Evolutionary conservation across 2,888 invertebrate genomes (phyloP), one percentile per base, ranked within the genome.

Genomic region (Lithosia quadra): DNA sequence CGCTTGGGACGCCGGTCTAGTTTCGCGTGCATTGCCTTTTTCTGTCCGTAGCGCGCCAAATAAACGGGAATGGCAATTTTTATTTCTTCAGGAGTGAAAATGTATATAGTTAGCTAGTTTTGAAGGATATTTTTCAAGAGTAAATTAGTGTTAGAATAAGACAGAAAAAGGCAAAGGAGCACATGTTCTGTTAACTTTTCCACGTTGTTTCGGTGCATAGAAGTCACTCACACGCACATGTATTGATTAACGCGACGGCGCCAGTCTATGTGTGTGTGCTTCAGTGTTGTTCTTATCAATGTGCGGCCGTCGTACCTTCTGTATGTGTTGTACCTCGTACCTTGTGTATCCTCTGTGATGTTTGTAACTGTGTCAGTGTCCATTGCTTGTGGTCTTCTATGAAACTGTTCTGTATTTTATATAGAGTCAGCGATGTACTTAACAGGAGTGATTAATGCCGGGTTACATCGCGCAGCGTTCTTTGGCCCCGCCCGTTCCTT

Each of bases 221-320:
- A 86, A 87, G 88, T 92, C 95, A 96, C 96, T 96, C 96, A 96
- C 96, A 96, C 95, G 95, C 96, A 96, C 96, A 96, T 96, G 96
- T 96, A 96, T 95, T 96, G 96, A 96, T 93, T 92, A 92, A 90
- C 88, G 92, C 92, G 96, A 95, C 92, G 93, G 92, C 94, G 92
- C 91, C 91, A 90, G 90, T 91, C 90, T 90, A 78, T 88, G 90
- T 92, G 88, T 92, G 91, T 92, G 92, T 91, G 91, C 91, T 90
- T 90, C 92, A 85, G 87, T 89, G 88, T 87, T 71, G 77, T 77
- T 84, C 85, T 85, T 84, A 89, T 88, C 85, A 84, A 89, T 90
- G 90, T 89, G 87, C 89, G 88, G 80, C 88, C 88, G 84, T 76
- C 87, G 80, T 77, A 82, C 86, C 87, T 84, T 86, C 88, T 84